Conservation (phyloP, 1,140 invertebrate species). For the Nephotettix cincticeps region DNA sequence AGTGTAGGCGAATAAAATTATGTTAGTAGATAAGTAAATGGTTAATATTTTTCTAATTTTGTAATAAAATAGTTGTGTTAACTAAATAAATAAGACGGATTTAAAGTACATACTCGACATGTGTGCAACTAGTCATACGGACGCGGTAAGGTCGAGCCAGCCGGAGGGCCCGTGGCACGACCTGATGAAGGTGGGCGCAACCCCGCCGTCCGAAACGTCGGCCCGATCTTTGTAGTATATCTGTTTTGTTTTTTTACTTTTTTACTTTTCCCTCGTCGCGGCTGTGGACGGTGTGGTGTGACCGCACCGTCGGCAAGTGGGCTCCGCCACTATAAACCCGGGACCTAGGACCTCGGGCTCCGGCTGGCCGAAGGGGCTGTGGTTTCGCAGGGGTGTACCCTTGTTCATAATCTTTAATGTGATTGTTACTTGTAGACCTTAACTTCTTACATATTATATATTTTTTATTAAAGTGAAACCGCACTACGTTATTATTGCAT, state of each 20-base stretch:
- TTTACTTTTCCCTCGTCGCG: too few relatives aligned
- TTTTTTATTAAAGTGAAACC: slow-evolving; percentile 37
- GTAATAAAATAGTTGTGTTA: slow-evolving; percentile 29
- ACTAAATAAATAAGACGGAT: slow-evolving; percentile 28
- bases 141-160: neutral
- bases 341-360: neutral
- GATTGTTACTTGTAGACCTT: slow-evolving; percentile 35
- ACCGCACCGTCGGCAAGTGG: too few relatives aligned
- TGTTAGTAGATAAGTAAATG: slow-evolving; percentile 28
- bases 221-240: too few relatives aligned
- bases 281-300: too few relatives aligned
- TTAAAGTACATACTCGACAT: slow-evolving; percentile 25
- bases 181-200: too few relatives aligned
- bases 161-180: too few relatives aligned
- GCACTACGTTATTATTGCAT: slow-evolving; percentile 39
- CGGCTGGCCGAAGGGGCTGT: neutral
- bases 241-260: too few relatives aligned
- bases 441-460: slow-evolving; percentile 36
- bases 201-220: too few relatives aligned
- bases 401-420: slow-evolving; percentile 33
- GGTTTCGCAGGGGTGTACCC: neutral
- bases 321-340: neutral
- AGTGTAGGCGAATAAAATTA: slow-evolving; percentile 13
- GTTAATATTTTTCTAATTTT: slow-evolving; percentile 30
- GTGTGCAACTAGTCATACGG: slow-evolving; percentile 24